Conservation (phyloP, 2,797 vertebrate species). For the Microhierax caerulescens region DNA sequence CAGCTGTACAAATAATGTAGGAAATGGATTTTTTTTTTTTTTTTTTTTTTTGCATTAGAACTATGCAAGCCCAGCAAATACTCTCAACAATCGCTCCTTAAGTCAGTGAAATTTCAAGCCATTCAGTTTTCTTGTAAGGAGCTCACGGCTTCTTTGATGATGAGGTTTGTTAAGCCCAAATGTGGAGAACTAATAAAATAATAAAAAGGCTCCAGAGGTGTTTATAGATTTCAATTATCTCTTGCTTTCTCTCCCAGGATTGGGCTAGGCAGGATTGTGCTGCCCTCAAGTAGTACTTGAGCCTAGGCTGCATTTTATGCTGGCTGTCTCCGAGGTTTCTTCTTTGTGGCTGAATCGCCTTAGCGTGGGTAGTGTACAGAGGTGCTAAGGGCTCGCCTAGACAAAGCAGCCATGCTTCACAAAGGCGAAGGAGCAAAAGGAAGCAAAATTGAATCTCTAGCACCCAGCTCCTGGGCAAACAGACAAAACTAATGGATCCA, state of each 20-base stretch:
- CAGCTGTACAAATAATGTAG: constrained; percentile 85
- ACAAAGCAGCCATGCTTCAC: constrained; percentile 84
- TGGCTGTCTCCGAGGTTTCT: constrained; percentile 67
- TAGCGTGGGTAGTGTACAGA: constrained; percentile 85
- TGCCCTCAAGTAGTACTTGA: constrained; percentile 87
- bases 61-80: constrained; percentile 76
- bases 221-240: constrained; percentile 91
- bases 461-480: constrained; percentile 91
- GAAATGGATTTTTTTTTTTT: constrained; percentile 74
- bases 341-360: constrained; percentile 87
- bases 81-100: constrained; percentile 82
- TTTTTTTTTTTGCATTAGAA: constrained; percentile 73
- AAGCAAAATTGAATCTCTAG: constrained; percentile 91
- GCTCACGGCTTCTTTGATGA: constrained; percentile 87
- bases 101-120: constrained; percentile 78
- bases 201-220: constrained; percentile 82
- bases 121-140: constrained; percentile 84
- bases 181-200: constrained; percentile 82
- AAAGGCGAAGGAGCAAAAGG: constrained; percentile 86
- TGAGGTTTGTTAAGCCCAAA: constrained; percentile 79
- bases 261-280: constrained; percentile 81
- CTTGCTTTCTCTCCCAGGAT: constrained; percentile 80
- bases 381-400: constrained; percentile 81
- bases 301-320: constrained; percentile 76
- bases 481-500: constrained; percentile 89